Conservation (phyloP, 2,888 invertebrate genomes). For the Pardosa pseudoannulata region DNA sequence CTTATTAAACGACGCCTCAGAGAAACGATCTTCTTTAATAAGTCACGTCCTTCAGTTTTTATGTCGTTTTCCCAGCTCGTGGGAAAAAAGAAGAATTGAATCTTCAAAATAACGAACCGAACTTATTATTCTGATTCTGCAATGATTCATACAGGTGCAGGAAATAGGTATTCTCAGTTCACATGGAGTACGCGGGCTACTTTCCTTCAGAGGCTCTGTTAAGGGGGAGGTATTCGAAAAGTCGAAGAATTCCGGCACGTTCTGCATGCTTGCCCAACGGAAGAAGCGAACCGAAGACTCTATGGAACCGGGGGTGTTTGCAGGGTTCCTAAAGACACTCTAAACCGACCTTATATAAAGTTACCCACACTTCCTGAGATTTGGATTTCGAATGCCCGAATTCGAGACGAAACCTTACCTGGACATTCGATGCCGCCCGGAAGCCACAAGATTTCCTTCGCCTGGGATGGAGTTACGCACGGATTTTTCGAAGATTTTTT, state of each 20-base stretch:
- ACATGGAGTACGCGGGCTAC: no score
- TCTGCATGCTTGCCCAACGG: slow-evolving; percentile 19
- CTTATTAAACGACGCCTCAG: no score
- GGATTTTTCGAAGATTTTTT: background rate
- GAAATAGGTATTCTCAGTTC: no score
- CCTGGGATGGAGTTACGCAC: slow-evolving; percentile 34
- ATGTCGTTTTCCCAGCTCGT: no score
- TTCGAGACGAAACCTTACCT: slow-evolving; percentile 53
- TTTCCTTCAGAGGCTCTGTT: background rate
- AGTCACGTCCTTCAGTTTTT: no score
- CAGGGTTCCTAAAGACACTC: background rate
- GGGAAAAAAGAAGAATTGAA: no score
- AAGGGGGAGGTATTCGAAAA: background rate
- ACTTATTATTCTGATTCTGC: no score
- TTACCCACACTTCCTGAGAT: slow-evolving; percentile 68
- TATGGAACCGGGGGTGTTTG: slow-evolving; percentile 5
- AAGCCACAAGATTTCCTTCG: slow-evolving; percentile 44
- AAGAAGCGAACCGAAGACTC: background rate
- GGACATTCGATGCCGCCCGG: slow-evolving; percentile 56
- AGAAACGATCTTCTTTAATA: no score
- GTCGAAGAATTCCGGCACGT: background rate
- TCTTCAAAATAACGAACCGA: no score
- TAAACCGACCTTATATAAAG: slow-evolving; percentile 35
- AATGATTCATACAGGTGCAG: no score
- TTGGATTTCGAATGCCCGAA: slow-evolving; percentile 35